Conservation (phyloP, 2,888 invertebrate genomes). For the Drosophila birchii region DNA sequence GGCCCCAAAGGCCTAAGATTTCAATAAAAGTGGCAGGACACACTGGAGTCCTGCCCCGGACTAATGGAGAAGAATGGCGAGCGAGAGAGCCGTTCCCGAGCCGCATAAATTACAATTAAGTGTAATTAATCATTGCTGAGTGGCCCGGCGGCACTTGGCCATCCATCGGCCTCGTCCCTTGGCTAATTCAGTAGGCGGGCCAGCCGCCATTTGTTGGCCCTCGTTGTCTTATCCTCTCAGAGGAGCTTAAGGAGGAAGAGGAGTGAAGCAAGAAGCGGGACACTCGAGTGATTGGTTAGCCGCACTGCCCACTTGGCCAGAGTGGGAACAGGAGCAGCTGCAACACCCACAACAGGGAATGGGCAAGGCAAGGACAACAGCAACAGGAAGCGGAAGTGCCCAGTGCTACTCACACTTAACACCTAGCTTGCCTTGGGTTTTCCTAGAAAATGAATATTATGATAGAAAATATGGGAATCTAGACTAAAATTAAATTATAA, state of each 20-base stretch:
- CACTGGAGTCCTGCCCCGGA: constrained; percentile 11
- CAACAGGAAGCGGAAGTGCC: constrained; percentile 21
- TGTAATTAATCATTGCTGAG: constrained; percentile 73
- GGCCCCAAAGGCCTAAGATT: constrained; percentile 52
- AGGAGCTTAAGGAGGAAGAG: background rate
- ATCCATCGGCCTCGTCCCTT: constrained; percentile 44
- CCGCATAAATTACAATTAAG: constrained; percentile 76
- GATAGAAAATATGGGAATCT: background rate
- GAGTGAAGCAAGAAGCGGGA: background rate
- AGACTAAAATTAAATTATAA: background rate
- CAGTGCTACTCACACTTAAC: constrained; percentile 57
- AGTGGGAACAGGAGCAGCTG: constrained; percentile 34
- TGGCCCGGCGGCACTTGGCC: constrained; percentile 41
- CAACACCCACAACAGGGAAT: constrained; percentile 16
- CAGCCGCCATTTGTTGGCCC: constrained; percentile 58
- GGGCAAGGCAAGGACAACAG: constrained; percentile 17
- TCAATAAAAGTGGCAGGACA: constrained; percentile 52
- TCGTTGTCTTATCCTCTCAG: constrained; percentile 17
- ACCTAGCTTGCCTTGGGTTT: constrained; percentile 23
- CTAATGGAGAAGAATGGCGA: constrained; percentile 35
- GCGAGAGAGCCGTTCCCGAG: constrained; percentile 29
- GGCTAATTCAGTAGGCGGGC: constrained; percentile 56
- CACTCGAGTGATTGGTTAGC: constrained; percentile 66
- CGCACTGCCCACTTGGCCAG: constrained; percentile 58
- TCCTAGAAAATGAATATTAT: background rate